A percentile compares a stretch with the other conserved stretches of the same genome.
Conservation (phyloP, 2,113 vertebrate species). For the Ginglymostoma cirratum region DNA sequence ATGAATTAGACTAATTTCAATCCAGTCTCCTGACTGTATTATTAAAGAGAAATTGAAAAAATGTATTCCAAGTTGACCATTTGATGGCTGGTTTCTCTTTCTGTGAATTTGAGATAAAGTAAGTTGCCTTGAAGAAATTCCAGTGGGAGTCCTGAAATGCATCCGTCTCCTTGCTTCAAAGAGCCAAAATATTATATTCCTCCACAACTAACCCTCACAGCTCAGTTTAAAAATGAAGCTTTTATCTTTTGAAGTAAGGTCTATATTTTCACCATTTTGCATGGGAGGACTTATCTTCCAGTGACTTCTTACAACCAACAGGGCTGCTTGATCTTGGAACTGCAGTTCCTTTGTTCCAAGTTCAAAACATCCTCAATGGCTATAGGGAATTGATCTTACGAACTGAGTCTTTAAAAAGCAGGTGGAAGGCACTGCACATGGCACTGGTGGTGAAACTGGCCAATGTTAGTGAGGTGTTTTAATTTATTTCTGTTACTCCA, state of each 20-base stretch:
- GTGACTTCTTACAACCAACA: background rate
- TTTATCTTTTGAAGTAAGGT: background rate
- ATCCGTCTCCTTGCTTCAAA: background rate
- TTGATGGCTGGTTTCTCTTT: background rate
- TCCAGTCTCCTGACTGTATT: background rate
- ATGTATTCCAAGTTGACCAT: conserved; percentile 9
- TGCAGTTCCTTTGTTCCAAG: background rate
- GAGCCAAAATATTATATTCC: background rate
- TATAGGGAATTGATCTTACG: background rate
- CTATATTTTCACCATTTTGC: background rate
- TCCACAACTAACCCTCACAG: background rate
- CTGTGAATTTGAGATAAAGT: background rate
- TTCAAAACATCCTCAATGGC: background rate
- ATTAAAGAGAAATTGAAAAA: background rate
- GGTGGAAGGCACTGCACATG: background rate
- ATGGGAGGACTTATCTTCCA: background rate
- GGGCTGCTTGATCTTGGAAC: background rate
- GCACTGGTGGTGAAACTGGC: background rate
- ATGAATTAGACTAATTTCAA: background rate
- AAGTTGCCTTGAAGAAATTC: background rate
- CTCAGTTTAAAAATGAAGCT: background rate
- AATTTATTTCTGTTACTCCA: background rate
- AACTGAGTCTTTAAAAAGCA: background rate
- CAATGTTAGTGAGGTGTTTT: background rate
- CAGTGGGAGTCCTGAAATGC: background rate